phyloP scores from a whole-genome alignment of 2,113 vertebrate genomes.

The Gopherus evgoodei region DNA sequence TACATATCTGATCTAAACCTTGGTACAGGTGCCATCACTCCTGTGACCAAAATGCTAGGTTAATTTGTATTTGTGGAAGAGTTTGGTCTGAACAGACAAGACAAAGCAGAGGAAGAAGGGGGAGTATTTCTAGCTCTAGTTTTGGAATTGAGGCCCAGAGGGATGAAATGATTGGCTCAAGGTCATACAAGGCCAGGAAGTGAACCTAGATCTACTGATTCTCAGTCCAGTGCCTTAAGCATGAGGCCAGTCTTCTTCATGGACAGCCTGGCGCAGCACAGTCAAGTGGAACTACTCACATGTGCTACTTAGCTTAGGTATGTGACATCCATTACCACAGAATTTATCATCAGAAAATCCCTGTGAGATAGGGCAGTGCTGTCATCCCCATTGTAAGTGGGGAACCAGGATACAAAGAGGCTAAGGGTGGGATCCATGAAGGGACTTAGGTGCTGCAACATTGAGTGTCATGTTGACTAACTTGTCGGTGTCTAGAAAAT shows the following conservation, averaged over 20 bases:
- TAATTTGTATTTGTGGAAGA: background rate
- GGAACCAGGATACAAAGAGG: background rate
- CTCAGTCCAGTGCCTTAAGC: background rate
- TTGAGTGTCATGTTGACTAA: background rate
- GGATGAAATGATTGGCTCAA: background rate
- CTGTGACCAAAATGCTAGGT: background rate
- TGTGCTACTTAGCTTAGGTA: background rate
- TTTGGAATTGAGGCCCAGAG: background rate
- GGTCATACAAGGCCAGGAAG: background rate
- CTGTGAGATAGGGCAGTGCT: background rate
- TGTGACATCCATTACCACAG: background rate
- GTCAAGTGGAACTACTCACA: background rate
- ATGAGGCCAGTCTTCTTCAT: background rate
- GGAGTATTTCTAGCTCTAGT: accelerated
- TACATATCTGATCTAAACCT: constrained; percentile 51
- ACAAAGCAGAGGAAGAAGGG: accelerated
- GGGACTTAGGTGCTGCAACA: background rate
- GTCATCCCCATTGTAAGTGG: background rate
- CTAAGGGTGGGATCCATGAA: background rate
- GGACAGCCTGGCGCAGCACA: background rate
- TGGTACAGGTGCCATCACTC: constrained; percentile 8
- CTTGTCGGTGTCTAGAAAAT: background rate
- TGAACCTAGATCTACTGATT: background rate
- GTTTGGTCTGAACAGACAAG: background rate
- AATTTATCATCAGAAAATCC: background rate